Evolutionary conservation across 1,140 invertebrate species (phyloP).

Genomic region (Panulirus ornatus): DNA sequence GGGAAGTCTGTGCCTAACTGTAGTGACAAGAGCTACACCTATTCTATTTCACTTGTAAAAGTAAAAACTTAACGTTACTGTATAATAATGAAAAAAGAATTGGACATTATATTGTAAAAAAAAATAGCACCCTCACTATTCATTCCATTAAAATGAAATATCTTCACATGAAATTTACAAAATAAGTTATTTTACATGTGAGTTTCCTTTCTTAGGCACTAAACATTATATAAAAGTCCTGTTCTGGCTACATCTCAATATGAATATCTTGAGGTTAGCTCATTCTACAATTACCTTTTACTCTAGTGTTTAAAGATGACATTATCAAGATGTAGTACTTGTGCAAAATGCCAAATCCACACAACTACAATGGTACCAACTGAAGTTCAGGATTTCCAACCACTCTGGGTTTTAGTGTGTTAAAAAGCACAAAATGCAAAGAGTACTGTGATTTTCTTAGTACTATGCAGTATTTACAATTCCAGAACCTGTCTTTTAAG

Average conservation of each 20-base stretch:
- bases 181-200: not conserved
- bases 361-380: not conserved
- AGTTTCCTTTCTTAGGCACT: not conserved
- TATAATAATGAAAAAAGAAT: not conserved
- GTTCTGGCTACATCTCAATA: not conserved
- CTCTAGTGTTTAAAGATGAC: not conserved
- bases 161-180: not conserved
- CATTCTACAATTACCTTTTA: not conserved
- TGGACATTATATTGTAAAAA: slow-evolving; percentile 1
- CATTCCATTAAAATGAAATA: not conserved
- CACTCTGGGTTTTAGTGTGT: no score
- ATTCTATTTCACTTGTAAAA: not conserved
- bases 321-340: not conserved
- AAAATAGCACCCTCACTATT: slow-evolving; percentile 9
- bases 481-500: not conserved
- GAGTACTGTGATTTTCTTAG: no score
- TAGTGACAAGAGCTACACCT: not conserved
- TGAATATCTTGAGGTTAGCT: not conserved
- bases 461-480: not conserved
- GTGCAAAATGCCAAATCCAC: not conserved
- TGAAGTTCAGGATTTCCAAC: not conserved
- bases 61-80: no score
- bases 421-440: no score
- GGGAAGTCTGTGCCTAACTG: not conserved
- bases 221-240: not conserved